Evolutionary conservation across 2,113 vertebrate genomes (phyloP).

Genomic region (Vicugna pacos): DNA sequence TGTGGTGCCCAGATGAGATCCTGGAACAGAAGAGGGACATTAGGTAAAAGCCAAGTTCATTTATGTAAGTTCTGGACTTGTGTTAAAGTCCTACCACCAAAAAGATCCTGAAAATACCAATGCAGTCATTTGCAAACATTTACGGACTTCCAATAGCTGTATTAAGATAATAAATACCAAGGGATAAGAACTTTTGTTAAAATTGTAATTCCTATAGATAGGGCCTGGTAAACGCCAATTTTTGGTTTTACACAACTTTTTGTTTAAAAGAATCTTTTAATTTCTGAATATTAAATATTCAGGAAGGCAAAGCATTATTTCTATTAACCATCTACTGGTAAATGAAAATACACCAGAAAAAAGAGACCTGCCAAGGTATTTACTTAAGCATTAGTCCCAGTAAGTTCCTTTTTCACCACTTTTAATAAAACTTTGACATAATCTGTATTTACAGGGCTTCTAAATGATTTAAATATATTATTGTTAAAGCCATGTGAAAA

Average conservation of each 20-base stretch:
- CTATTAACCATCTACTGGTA: not conserved
- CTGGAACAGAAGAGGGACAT: not conserved
- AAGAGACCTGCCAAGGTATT: not conserved
- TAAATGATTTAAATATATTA: not conserved
- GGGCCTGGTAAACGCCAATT: not conserved
- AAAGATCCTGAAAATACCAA: not conserved
- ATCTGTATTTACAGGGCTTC: not conserved
- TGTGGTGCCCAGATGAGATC: not conserved
- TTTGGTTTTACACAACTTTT: not conserved
- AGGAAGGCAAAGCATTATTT: not conserved
- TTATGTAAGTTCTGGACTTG: not conserved
- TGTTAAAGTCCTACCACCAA: not conserved
- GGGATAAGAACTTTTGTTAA: not conserved
- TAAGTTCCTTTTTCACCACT: not conserved
- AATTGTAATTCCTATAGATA: not conserved
- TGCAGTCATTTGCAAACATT: not conserved
- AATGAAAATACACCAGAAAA: not conserved
- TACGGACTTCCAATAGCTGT: not conserved
- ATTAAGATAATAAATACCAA: not conserved
- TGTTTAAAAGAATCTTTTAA: constrained; percentile 1
- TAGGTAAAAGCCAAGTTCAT: not conserved
- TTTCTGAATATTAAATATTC: not conserved
- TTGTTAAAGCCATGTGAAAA: not conserved
- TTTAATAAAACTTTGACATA: not conserved
- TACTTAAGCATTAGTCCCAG: not conserved